Conservation (phyloP, 2,113 vertebrate species). For the Hippocampus guttulatus region DNA sequence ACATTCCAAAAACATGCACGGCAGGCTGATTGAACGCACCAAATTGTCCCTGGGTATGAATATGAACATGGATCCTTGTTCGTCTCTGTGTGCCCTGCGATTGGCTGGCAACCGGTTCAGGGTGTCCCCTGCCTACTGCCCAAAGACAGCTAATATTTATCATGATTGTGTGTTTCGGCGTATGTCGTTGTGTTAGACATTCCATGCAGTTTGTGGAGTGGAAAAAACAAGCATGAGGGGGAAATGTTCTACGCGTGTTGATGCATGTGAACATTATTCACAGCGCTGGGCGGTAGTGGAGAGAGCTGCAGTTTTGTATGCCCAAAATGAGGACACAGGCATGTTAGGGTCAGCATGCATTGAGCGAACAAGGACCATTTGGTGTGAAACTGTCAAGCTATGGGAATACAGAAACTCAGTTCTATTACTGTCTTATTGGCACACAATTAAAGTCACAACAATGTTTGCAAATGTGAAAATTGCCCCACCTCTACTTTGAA, state of each 20-base stretch:
- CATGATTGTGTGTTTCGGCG: conserved; percentile 40
- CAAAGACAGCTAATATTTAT: conserved; percentile 11
- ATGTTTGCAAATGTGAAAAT: conserved; percentile 32
- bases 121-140: no score
- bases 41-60: no score
- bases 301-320: conserved; percentile 54
- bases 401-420: conserved; percentile 21
- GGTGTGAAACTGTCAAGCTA: background rate
- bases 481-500: conserved; percentile 20
- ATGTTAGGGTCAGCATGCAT: conserved; percentile 36
- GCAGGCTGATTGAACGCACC: no score
- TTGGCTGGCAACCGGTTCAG: no score
- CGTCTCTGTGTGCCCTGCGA: no score
- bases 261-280: conserved; percentile 51
- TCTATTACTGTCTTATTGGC: conserved; percentile 6
- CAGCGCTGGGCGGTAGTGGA: conserved; percentile 36
- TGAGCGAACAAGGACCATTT: conserved; percentile 12
- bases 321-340: conserved; percentile 45
- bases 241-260: conserved; percentile 19
- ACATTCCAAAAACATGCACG: no score
- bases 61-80: no score
- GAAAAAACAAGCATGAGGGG: conserved; percentile 55
- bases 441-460: conserved; percentile 26
- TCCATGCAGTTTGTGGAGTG: no score
- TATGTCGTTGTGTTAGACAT: conserved; percentile 8